Base-by-base conservation (phyloP, 2,888 invertebrate species). In the Pyrocoelia pectoralis region DNA sequence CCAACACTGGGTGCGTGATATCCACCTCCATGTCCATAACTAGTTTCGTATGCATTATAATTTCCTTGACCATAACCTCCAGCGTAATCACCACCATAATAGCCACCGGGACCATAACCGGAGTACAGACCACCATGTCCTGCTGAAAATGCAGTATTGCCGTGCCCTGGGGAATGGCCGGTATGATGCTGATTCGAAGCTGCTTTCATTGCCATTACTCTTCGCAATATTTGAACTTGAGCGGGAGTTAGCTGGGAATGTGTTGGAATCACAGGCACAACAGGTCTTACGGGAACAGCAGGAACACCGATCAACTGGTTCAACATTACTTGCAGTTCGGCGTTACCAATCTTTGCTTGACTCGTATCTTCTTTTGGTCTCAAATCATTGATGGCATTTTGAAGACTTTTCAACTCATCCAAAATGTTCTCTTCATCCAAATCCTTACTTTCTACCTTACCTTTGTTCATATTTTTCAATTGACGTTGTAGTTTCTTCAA, bases 321-420 rank as follows among this genome's bases (percentile, higher is more conserved):
- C 3, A 73, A 50, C 57, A 71, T 60, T 10, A 62, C 49, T 52
- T 72, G 70, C 15, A 69, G 54, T 28, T 72, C 67, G 6, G 51
- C 33, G 12, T 15, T 14, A 4, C 17, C 24, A n/a, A 43, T 41
- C 49, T 59, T 64, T 8, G 15, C 56, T 46, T 64, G 55, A n/a
- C 24, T 50, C 4, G 63, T 64, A 12, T 74, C 72, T 38, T 72
- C 72, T 62, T 73, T 76, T 0, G 75, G 73, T 52, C 68, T 71
- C 15, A 79, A 56, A 40, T 64, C 72, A 19, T 74, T 71, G 13
- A 80, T 79, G 1, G 75, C 77, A 2, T 65, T 57, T 65, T 79
- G 73, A 13, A 80, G 65, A 50, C 69, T 61, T 38, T 64, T 69
- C n/a, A 77, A 56, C 54, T 74, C 73, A n/a, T 59, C 65, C 14